Conservation (phyloP, 2,113 vertebrate species). For the Corythornis cristatus region DNA sequence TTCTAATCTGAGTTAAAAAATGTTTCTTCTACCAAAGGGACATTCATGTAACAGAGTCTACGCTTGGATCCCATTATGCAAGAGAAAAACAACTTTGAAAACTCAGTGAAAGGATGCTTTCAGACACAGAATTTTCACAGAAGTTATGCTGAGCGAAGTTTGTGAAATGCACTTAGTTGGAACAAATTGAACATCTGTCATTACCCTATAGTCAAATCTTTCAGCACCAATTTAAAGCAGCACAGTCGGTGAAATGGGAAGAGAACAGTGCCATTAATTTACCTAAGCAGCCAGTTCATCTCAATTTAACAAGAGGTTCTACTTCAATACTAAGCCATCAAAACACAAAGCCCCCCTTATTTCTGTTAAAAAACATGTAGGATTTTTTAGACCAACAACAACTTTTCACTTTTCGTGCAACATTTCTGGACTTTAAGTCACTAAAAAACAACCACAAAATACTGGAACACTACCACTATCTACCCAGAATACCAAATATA, state of each 20-base stretch:
- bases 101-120: constrained; percentile 1
- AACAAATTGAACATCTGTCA: constrained; percentile 33
- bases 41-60: not conserved
- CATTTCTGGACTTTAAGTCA: constrained; percentile 51
- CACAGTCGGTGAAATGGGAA: constrained; percentile 46
- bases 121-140: constrained; percentile 14
- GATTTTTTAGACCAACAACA: constrained; percentile 40
- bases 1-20: not conserved
- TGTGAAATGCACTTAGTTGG: constrained; percentile 12
- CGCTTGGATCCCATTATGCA: not conserved
- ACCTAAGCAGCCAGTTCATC: constrained; percentile 35
- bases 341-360: not conserved
- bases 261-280: constrained; percentile 14
- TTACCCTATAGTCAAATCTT: constrained; percentile 3
- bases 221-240: constrained; percentile 9
- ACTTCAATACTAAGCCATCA: constrained; percentile 9
- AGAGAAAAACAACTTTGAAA: not conserved
- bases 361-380: constrained; percentile 8
- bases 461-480: constrained; percentile 43
- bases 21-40: not conserved
- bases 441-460: constrained; percentile 37
- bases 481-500: constrained; percentile 50
- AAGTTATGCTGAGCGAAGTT: constrained; percentile 10
- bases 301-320: constrained; percentile 40
- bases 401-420: constrained; percentile 49